Base-by-base conservation (phyloP, 2,113 vertebrate genomes). In the Hemichromis elongatus region DNA sequence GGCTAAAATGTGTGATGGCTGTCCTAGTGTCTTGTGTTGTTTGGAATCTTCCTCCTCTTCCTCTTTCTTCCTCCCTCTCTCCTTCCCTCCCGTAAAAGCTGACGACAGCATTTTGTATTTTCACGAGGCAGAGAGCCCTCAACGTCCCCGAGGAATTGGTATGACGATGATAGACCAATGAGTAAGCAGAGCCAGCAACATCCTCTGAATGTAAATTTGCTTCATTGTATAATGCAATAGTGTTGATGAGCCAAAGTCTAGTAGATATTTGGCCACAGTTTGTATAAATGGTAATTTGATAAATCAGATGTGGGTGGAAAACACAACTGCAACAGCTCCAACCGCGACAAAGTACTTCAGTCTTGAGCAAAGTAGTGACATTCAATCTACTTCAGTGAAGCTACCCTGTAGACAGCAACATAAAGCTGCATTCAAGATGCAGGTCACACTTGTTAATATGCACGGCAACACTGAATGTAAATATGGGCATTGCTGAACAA, bases 61-160 rank as follows among this genome's bases (percentile, higher is more conserved):
- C 70, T 33, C 70, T 79, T 61, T 70, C 10, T 66, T 45, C 24
- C 26, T 26, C 7, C n/a, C 66, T 57, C 77, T 47, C 63, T 45
- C 5, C 3, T 42, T 56, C 78, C 83, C 66, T 89, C 90, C 85
- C 11, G 80, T 90, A 92, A 92, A 88, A 2, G 87, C 88, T 85
- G 93, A 92, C 89, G 93, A 93, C 90, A 92, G 91, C 90, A 79
- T 86, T 92, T 91, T 73, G 80, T 53, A 61, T 86, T 91, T 86
- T 85, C 84, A 86, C 87, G 80, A 82, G 81, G 85, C 78, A 56
- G 55, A 54, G 77, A 66, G 81, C 79, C 16, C 54, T 63, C n/a
- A 86, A 87, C 78, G 59, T 92, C 92, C 93, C 82, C 4, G 70
- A 89, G 90, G 90, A 89, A 80, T 75, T 7, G 73, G 53, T 19